Conservation (phyloP, 2,888 invertebrate genomes). For the Heteromurus nitidus region DNA sequence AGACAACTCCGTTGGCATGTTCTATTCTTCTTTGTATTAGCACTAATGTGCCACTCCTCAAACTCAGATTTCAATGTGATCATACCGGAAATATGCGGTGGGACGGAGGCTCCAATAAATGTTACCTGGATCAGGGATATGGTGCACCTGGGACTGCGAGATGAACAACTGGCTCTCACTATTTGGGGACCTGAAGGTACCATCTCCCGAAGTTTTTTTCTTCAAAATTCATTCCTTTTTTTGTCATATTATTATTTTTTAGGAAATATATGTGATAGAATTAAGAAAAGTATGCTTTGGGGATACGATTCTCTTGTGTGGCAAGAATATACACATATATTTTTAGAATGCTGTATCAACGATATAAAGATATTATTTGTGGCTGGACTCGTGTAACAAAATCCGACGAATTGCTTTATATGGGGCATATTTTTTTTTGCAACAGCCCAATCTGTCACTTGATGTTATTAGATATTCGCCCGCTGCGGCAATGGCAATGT, state of each 20-base stretch:
- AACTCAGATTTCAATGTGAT: conserved; percentile 73
- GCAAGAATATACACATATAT: too few relatives aligned
- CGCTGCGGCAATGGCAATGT: too few relatives aligned
- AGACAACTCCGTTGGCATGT: conserved; percentile 39
- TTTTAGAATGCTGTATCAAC: too few relatives aligned
- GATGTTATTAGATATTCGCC: too few relatives aligned
- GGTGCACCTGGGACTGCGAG: conserved; percentile 72
- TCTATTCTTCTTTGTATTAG: conserved; percentile 46
- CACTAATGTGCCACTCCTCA: conserved; percentile 62
- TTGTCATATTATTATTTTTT: conserved; percentile 5
- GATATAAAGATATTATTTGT: too few relatives aligned
- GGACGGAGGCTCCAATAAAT: conserved; percentile 66
- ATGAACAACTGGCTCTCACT: conserved; percentile 69
- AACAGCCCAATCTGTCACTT: too few relatives aligned
- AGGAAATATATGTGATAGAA: neutral
- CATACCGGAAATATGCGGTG: conserved; percentile 72
- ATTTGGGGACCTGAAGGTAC: conserved; percentile 72
- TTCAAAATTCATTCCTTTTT: conserved; percentile 8
- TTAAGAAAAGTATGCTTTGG: too few relatives aligned
- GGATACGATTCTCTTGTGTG: too few relatives aligned
- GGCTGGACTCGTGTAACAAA: too few relatives aligned
- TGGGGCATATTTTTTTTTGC: too few relatives aligned
- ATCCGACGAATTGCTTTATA: too few relatives aligned
- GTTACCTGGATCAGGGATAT: conserved; percentile 72
- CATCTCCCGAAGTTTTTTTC: too few relatives aligned